Percentiles rank a stretch among this genome's conserved stretches.
phyloP scores from a whole-genome alignment of 2,888 invertebrate genomes.

The Sussaba pulchella region DNA sequence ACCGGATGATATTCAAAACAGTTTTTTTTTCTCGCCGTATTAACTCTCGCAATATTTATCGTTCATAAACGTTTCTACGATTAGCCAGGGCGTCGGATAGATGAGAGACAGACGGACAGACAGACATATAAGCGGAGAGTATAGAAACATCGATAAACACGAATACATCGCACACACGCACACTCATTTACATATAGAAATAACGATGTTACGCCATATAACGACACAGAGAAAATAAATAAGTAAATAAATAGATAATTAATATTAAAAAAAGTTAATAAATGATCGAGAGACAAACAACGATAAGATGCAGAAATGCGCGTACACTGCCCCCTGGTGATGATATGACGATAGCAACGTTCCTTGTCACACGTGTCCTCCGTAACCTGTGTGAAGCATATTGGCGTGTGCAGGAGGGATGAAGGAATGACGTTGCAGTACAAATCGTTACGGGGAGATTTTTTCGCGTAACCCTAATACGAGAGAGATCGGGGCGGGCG shows the following conservation, averaged over 20 bases:
- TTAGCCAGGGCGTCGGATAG: constrained; percentile 67
- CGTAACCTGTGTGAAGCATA: constrained; percentile 55
- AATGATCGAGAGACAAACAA: constrained; percentile 51
- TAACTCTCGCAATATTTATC: constrained; percentile 46
- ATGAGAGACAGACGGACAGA: constrained; percentile 77
- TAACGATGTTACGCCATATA: constrained; percentile 38
- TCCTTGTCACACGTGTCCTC: constrained; percentile 35
- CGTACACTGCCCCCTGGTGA: constrained; percentile 44
- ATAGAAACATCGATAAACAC: constrained; percentile 42
- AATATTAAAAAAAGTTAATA: not conserved
- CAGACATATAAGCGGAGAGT: constrained; percentile 66
- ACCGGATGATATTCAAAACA: not conserved
- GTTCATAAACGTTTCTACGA: constrained; percentile 43
- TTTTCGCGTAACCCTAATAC: constrained; percentile 17
- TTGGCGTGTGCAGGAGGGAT: constrained; percentile 29
- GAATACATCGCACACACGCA: constrained; percentile 54
- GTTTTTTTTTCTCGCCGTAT: constrained; percentile 8
- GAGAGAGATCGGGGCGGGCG: no score
- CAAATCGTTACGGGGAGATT: constrained; percentile 29
- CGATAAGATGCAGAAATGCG: constrained; percentile 72
- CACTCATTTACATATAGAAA: constrained; percentile 41
- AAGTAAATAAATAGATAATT: no score
- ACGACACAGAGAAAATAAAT: constrained; percentile 34
- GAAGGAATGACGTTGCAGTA: not conserved
- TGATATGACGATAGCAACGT: constrained; percentile 28